Evolutionary conservation across 2,888 invertebrate genomes (phyloP), one percentile per base, ranked within the genome.

Genomic region (Physocephala rufipes): DNA sequence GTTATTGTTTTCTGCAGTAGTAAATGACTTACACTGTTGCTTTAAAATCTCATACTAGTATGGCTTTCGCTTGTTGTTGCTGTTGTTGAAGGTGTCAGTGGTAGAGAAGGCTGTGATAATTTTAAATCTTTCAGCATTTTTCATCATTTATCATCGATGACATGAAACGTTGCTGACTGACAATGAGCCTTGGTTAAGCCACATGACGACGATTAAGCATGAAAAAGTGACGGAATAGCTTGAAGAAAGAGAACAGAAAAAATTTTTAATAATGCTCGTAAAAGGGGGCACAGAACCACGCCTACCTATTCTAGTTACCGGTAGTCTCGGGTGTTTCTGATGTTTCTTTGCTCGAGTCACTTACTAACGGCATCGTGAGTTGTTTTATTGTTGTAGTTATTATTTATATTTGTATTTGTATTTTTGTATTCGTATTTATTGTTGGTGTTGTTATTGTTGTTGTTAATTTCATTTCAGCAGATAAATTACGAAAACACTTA

Each of bases 51-150:
- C n/a, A 15, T 59, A 30, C n/a, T 43, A 16, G 12, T n/a, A n/a
- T n/a, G n/a, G n/a, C n/a, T n/a, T n/a, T n/a, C n/a, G n/a, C n/a
- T n/a, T 62, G 43, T 62, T 62, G 61, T 62, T 62, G 21, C 21
- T 30, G 64, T 75, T 78, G 79, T 77, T 80, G 81, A n/a, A n/a
- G n/a, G n/a, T n/a, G n/a, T n/a, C n/a, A n/a, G n/a, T n/a, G n/a
- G n/a, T n/a, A n/a, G n/a, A n/a, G n/a, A n/a, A n/a, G n/a, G n/a
- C n/a, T n/a, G n/a, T n/a, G n/a, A 80, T 81, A 79, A 83, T 82
- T 84, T 82, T 83, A 83, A 84, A 85, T 84, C 84, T 82, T 82
- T 81, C 78, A 79, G 80, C 82, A 84, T 83, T 83, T 84, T 84
- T 83, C 84, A 85, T 84, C 85, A 85, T 84, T 84, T 85, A 85